Evolutionary conservation across 2,797 vertebrate species (phyloP), one percentile per base, ranked within the genome.

Genomic region (Enteromius paludinosus): DNA sequence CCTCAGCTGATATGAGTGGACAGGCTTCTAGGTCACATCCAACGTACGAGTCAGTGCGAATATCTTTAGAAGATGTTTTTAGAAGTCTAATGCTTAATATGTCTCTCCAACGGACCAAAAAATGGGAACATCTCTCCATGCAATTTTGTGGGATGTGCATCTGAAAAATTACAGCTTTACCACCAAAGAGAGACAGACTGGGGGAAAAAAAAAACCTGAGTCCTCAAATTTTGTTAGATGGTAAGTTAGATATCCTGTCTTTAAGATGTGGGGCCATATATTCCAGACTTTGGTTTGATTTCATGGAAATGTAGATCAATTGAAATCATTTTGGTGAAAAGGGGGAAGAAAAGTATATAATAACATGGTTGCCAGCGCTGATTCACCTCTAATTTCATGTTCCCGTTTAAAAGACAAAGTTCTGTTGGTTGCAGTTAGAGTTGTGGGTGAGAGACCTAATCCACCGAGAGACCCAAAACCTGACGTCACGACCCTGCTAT

Each of bases 361-460:
- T 94, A 89, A 92, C 88, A 93, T 83, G 88, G 89, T 86, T 81
- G 87, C 87, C 87, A 91, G 87, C 86, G 87, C 93, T 94, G 91
- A 94, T 88, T 93, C 92, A 94, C 90, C 92, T 90, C 92, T 93
- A 93, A 95, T 94, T 93, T 94, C 78, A 94, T 84, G 89, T 95
- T 94, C 89, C 91, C 83, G 86, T 90, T 91, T 85, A 88, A 92
- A 91, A 81, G 87, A 87, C 52, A 28, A 82, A 86, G 87, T 87
- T 89, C 90, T 87, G 89, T 74, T 89, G 90, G 84, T 87, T 91
- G 82, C 89, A 85, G 65, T 91, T 89, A 61, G 80, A 86, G 25
- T 87, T 90, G 90, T 18, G 89, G 90, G 89, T 88, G 62, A 91
- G 81, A 87, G 35, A 82, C 82, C 83, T 83, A 62, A 85, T 88